phyloP scores from a whole-genome alignment of 1,140 invertebrate species.

The Neodiprion pinetum region DNA sequence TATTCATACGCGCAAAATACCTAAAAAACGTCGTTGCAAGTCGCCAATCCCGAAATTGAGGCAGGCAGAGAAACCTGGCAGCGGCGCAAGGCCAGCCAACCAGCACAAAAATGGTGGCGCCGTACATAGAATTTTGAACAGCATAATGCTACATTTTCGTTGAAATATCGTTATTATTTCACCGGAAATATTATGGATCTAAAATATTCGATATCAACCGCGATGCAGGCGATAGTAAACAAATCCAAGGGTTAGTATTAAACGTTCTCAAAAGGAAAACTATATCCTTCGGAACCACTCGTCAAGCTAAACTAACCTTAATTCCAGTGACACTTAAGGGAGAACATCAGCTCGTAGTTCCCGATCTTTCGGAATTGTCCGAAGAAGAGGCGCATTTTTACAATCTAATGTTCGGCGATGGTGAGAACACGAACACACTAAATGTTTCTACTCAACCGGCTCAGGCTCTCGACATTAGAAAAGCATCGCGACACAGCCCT shows the following conservation, averaged over 20 bases:
- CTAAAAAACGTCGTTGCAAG: too few relatives aligned
- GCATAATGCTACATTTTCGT: too few relatives aligned
- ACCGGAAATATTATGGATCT: background rate
- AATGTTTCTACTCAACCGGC: background rate
- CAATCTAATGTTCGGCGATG: conserved; percentile 47
- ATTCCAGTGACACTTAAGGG: background rate
- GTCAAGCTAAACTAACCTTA: background rate
- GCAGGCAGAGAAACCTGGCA: background rate
- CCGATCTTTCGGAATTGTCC: conserved; percentile 22
- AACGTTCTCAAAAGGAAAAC: too few relatives aligned
- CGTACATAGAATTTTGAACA: background rate
- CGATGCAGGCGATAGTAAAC: background rate
- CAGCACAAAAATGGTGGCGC: conserved; percentile 4
- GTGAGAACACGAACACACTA: conserved; percentile 32
- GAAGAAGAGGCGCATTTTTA: conserved; percentile 49
- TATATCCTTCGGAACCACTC: too few relatives aligned
- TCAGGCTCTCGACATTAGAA: too few relatives aligned
- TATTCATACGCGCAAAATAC: too few relatives aligned
- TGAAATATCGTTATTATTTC: background rate
- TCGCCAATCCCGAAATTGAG: too few relatives aligned
- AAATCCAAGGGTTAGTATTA: background rate
- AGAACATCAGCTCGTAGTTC: background rate
- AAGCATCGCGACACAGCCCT: too few relatives aligned
- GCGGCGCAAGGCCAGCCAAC: conserved; percentile 3
- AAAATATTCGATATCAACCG: background rate